A percentile compares a stretch with the other conserved stretches of the same genome.
Conservation (phyloP, 2,888 invertebrate genomes). For the Caenorhabditis sp. region DNA sequence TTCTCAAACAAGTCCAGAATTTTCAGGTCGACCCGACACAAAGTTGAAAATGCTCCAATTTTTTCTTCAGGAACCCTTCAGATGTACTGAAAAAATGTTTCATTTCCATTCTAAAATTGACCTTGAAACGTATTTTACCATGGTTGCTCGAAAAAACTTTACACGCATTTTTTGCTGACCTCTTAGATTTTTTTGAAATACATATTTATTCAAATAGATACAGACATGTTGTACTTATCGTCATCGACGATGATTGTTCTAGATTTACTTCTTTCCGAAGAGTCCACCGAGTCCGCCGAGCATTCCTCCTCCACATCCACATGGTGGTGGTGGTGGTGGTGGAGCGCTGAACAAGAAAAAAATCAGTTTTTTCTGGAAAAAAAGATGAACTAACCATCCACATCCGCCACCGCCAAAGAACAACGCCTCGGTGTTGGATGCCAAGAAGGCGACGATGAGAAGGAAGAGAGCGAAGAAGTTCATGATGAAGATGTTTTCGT, state of each 20-base stretch:
- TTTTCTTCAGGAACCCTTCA: no score
- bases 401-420: conserved; percentile 32
- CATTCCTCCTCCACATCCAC: conserved; percentile 22
- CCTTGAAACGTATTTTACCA: no score
- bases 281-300: not conserved
- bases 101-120: no score
- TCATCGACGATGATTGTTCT: no score
- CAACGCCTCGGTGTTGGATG: not conserved
- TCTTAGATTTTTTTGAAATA: not conserved
- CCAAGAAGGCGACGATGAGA: not conserved
- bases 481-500: not conserved
- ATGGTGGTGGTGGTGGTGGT: conserved; percentile 45
- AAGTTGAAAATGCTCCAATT: no score
- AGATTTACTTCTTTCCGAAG: not conserved
- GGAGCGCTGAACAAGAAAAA: conserved; percentile 27
- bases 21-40: no score
- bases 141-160: no score
- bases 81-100: no score
- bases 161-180: no score
- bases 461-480: not conserved
- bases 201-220: not conserved
- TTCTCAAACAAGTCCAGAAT: no score
- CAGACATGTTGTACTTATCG: not conserved
- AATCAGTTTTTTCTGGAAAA: not conserved
- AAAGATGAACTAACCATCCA: conserved; percentile 23